Evolutionary conservation across 2,888 invertebrate genomes (phyloP).

Genomic region (Anthoptus insignis): DNA sequence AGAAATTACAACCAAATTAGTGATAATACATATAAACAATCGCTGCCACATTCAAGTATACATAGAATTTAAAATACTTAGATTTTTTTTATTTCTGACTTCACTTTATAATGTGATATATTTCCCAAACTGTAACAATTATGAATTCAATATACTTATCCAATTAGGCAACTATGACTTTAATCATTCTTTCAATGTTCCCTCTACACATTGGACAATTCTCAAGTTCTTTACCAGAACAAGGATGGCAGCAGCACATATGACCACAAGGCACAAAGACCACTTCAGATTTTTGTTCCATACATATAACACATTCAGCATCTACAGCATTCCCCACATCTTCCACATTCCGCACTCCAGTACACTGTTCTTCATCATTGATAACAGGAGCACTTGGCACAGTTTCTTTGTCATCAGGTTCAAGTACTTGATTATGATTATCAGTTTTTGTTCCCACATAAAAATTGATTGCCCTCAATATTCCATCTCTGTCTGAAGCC

Average conservation of each 20-base stretch:
- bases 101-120: neutral
- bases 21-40: neutral
- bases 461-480: slow-evolving; percentile 88
- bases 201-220: slow-evolving; percentile 94
- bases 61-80: neutral
- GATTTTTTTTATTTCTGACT: no score
- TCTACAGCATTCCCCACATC: slow-evolving; percentile 66
- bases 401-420: slow-evolving; percentile 48
- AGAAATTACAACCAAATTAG: neutral
- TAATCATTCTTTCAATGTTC: slow-evolving; percentile 90
- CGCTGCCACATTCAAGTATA: neutral
- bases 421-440: slow-evolving; percentile 54
- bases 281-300: slow-evolving; percentile 90
- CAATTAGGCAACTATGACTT: slow-evolving; percentile 87
- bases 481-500: slow-evolving; percentile 86
- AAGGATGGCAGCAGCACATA: slow-evolving; percentile 92
- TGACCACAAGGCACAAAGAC: slow-evolving; percentile 97
- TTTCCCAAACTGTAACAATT: slow-evolving; percentile 3
- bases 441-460: slow-evolving; percentile 81
- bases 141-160: no score
- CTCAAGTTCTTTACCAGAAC: slow-evolving; percentile 87
- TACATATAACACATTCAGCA: slow-evolving; percentile 94
- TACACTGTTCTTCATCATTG: slow-evolving; percentile 61
- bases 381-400: slow-evolving; percentile 63
- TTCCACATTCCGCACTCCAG: slow-evolving; percentile 66